Percentiles rank a stretch among this genome's conserved stretches.
Conservation (phyloP, 2,888 invertebrate genomes). For the Sialis lutaria region DNA sequence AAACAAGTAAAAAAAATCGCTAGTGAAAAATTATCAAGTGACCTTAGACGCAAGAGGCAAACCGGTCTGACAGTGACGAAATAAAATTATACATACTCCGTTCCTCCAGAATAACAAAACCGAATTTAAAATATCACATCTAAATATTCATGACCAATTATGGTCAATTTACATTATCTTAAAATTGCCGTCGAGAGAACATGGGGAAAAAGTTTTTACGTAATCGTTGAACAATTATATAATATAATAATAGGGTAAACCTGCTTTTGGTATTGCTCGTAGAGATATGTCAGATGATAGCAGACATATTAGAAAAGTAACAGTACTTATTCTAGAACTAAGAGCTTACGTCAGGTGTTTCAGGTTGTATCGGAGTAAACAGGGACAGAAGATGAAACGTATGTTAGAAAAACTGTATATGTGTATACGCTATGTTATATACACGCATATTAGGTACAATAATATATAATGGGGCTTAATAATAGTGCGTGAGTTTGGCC, state of each 20-base stretch:
- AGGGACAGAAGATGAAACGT: too few species aligned
- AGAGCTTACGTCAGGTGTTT: too few species aligned
- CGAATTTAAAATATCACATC: slow-evolving; percentile 2
- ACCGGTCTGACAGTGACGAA: too few species aligned
- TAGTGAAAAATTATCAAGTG: too few species aligned
- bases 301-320: slow-evolving; percentile 14
- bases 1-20: too few species aligned
- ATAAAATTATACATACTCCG: too few species aligned
- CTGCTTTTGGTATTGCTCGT: slow-evolving; percentile 17
- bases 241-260: slow-evolving; percentile 22
- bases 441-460: slow-evolving; percentile 27
- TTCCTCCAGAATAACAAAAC: too few species aligned
- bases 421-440: neutral
- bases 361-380: too few species aligned
- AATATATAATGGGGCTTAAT: slow-evolving; percentile 29
- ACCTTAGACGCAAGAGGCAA: too few species aligned
- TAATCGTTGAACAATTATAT: slow-evolving; percentile 18
- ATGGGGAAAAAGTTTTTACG: slow-evolving; percentile 11
- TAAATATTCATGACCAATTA: slow-evolving; percentile 11
- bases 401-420: too few species aligned
- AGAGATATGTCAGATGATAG: slow-evolving; percentile 23
- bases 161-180: slow-evolving; percentile 12
- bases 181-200: slow-evolving; percentile 14
- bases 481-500: slow-evolving; percentile 22
- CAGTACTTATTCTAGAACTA: too few species aligned